Percentiles rank a stretch among this genome's conserved stretches.
phyloP scores from a whole-genome alignment of 2,797 vertebrate genomes.

The Chelonia mydas region DNA sequence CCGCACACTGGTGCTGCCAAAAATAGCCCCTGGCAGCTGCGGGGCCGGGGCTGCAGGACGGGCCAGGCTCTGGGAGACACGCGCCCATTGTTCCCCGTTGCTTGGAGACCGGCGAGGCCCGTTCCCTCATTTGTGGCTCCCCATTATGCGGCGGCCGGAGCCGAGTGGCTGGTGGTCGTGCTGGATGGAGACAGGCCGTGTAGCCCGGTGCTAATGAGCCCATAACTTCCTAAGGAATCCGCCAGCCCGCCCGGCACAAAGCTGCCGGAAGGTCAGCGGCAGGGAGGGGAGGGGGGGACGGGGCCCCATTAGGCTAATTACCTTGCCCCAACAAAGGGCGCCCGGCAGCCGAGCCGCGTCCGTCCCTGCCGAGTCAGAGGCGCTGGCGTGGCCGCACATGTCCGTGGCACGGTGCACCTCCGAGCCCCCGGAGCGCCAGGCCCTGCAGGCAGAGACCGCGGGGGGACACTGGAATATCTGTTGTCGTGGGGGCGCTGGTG shows the following conservation, averaged over 20 bases:
- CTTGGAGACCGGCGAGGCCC: slow-evolving; percentile 63
- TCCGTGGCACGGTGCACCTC: background rate
- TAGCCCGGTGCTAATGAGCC: slow-evolving; percentile 67
- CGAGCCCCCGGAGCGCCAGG: background rate
- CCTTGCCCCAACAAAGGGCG: background rate
- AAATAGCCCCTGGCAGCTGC: background rate
- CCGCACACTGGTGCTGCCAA: slow-evolving; percentile 56
- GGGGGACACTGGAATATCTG: too few relatives aligned
- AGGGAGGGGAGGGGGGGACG: rapidly evolving
- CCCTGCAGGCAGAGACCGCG: rapidly evolving
- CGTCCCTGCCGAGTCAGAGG: background rate
- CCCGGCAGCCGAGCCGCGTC: background rate
- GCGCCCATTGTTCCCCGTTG: slow-evolving; percentile 1
- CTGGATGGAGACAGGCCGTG: background rate
- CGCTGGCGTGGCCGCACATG: background rate
- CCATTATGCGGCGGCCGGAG: slow-evolving; percentile 34
- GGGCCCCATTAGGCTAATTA: slow-evolving; percentile 71
- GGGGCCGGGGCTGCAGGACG: background rate
- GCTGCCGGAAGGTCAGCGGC: slow-evolving; percentile 3
- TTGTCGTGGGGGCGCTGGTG: too few relatives aligned
- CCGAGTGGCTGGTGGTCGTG: rapidly evolving
- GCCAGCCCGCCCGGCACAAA: slow-evolving; percentile 20
- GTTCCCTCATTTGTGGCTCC: slow-evolving; percentile 65
- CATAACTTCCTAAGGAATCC: background rate
- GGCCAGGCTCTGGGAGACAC: slow-evolving; percentile 36